A percentile compares a stretch with the other conserved stretches of the same genome.
phyloP scores from a whole-genome alignment of 2,113 vertebrate species.

The Anser cygnoides region DNA sequence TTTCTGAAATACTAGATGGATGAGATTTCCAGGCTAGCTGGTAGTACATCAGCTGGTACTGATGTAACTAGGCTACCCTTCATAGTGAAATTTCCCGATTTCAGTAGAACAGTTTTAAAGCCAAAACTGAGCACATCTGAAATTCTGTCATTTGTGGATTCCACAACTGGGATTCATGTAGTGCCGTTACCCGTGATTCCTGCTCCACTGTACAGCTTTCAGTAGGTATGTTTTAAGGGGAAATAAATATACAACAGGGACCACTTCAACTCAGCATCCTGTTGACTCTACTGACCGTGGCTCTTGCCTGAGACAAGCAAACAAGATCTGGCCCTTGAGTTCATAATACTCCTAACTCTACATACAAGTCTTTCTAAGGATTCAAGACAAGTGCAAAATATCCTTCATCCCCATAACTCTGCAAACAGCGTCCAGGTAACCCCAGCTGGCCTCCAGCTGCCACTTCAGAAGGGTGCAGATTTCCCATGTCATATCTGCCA shows the following conservation, averaged over 20 bases:
- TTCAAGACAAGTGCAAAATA: not conserved
- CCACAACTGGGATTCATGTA: not conserved
- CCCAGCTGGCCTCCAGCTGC: not conserved
- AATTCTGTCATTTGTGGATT: not conserved
- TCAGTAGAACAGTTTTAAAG: not conserved
- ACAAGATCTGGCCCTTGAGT: not conserved
- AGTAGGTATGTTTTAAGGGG: not conserved
- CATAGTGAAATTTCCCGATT: not conserved
- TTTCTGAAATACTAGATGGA: not conserved
- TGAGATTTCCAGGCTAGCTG: not conserved
- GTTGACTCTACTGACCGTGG: not conserved
- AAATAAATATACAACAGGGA: not conserved
- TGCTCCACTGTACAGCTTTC: not conserved
- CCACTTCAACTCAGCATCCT: not conserved
- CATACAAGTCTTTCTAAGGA: not conserved
- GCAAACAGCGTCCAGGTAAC: not conserved
- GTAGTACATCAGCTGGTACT: not conserved
- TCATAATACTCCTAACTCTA: not conserved
- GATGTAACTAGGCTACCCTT: not conserved
- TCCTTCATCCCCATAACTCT: not conserved
- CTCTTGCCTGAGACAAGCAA: not conserved
- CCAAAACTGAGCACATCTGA: not conserved
- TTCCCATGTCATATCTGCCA: not conserved
- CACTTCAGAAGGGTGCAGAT: not conserved
- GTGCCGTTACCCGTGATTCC: not conserved